These are phyloP conservation scores for Australoheros facetus DNA, from an alignment of 2,797 vertebrate species.

Conservation along the genomic window DNA sequence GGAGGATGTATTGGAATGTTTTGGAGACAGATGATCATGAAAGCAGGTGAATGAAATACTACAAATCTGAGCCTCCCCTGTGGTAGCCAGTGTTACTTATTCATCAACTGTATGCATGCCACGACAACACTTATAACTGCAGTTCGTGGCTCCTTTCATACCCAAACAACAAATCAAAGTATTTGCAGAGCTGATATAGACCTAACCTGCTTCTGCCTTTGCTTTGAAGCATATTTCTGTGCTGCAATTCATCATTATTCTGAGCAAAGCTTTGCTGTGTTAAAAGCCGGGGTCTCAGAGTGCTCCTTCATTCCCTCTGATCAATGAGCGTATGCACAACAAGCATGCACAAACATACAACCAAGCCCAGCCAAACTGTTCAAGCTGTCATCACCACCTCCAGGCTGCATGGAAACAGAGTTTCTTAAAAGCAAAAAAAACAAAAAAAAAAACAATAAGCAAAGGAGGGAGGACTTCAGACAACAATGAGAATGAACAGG, in stretches of 20 bases:
- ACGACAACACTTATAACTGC: constrained; percentile 9
- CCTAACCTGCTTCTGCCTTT: constrained; percentile 1
- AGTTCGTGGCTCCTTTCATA: constrained; percentile 19
- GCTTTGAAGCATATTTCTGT: constrained; percentile 1
- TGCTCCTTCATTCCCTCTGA: neutral
- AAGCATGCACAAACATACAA: neutral
- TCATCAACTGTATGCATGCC: constrained; percentile 37
- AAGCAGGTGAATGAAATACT: constrained; percentile 31
- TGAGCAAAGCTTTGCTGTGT: neutral
- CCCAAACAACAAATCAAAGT: constrained; percentile 33
- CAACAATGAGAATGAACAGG: constrained; percentile 44
- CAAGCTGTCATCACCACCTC: constrained; percentile 25
- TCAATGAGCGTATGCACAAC: constrained; percentile 16
- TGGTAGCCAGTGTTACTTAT: constrained; percentile 50
- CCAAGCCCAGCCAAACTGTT: constrained; percentile 12
- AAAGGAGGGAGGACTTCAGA: constrained; percentile 21
- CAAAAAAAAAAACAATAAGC: neutral
- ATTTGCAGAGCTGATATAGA: constrained; percentile 17
- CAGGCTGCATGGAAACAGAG: constrained; percentile 42
- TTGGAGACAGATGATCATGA: constrained; percentile 45
- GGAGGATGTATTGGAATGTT: constrained; percentile 51
- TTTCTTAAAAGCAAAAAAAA: constrained; percentile 16
- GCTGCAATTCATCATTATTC: constrained; percentile 2
- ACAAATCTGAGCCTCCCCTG: constrained; percentile 36
- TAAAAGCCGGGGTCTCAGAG: constrained; percentile 1